Evolutionary conservation across 2,113 vertebrate species (phyloP).

Genomic region (Protomyctophum bolini): DNA sequence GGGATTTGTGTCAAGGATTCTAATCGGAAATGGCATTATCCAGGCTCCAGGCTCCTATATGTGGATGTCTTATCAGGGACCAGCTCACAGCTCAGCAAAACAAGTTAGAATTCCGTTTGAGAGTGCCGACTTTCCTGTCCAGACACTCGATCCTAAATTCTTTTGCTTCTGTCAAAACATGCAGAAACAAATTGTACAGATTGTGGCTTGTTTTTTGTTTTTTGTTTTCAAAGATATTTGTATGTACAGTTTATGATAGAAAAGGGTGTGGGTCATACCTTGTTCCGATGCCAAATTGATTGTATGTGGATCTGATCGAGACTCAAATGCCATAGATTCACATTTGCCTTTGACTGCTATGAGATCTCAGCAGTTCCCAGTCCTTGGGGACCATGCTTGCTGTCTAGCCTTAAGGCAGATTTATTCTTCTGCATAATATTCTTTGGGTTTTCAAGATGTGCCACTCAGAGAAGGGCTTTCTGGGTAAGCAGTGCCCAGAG

Average conservation of each 20-base stretch:
- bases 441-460: too few species aligned
- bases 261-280: neutral
- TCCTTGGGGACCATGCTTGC: too few species aligned
- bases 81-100: slow-evolving; percentile 17
- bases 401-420: too few species aligned
- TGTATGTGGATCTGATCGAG: neutral
- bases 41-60: slow-evolving; percentile 48
- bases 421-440: too few species aligned
- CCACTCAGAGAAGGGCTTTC: too few species aligned
- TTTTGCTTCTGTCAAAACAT: neutral
- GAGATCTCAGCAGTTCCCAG: too few species aligned
- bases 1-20: slow-evolving; percentile 60
- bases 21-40: slow-evolving; percentile 51
- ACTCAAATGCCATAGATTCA: too few species aligned
- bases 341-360: too few species aligned
- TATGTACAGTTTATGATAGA: neutral
- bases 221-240: too few species aligned
- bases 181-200: neutral
- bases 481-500: too few species aligned
- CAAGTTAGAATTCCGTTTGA: slow-evolving; percentile 1
- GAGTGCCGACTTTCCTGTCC: neutral
- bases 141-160: neutral
- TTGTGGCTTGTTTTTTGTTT: too few species aligned
- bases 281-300: neutral
- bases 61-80: slow-evolving; percentile 40